Base-by-base conservation (phyloP, 2,797 vertebrate genomes). In the Lithobates sylvaticus region DNA sequence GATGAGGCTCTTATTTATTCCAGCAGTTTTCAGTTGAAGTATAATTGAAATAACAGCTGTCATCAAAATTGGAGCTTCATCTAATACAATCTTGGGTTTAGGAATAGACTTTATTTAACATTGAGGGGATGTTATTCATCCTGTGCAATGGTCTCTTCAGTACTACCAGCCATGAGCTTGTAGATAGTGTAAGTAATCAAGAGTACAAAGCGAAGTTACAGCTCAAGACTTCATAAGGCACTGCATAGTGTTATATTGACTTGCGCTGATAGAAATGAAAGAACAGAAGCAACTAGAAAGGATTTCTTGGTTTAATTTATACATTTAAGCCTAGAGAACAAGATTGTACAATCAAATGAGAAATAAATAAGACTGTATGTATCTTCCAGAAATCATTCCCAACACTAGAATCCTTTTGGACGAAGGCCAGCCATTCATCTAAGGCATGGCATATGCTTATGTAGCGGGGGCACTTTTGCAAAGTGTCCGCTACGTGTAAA, bases 41-140 rank as follows among this genome's bases (percentile, higher is more conserved):
- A 42, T 84, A 47, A 77, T 84, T 71, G 47, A 84, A 78, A 69
- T 73, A 85, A 68, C 70, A 80, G 76, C 84, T 78, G 76, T 36
- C 34, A 73, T 78, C 54, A 78, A 29, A 67, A 44, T 42, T 39
- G 47, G 18, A 84, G 44, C 67, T 44, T 64, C 54, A 47, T 78
- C 67, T 78, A 73, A 73, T 73, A 27, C 42, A 73, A 44, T 29
- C 23, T 65, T 26, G 29, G 18, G 58, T 58, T 32, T 34, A 71
- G 65, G 68, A 23, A 83, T 39, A 83, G 71, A 42, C 58, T 58
- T 36, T 21, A 21, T 44, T 36, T 29, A 64, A 29, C 72, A 83
- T 21, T 27, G 27, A 44, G 39, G 34, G 1, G 27, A 67, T 36
- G 23, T 64, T 73, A 71, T 72, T 27, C 58, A 74, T 26, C 12